Evolutionary conservation across 2,888 invertebrate genomes (phyloP).

Genomic region (Hartigia nigra): DNA sequence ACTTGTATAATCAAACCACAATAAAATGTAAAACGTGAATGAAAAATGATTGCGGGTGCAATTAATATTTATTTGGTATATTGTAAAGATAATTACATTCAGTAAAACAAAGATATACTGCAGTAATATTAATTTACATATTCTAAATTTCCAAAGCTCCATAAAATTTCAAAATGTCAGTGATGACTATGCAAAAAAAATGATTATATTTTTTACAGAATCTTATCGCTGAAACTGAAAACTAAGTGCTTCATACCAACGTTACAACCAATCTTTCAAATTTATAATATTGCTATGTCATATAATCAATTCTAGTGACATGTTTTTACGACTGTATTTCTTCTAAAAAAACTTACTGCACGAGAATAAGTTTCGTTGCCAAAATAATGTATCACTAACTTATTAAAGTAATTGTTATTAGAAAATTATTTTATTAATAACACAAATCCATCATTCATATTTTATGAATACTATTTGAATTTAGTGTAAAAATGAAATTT

Average conservation of each 20-base stretch:
- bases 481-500: background rate
- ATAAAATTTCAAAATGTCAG: background rate
- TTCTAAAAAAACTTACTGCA: background rate
- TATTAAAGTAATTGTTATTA: background rate
- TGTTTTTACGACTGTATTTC: background rate
- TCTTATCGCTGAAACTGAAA: background rate
- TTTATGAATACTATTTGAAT: too few species aligned
- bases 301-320: background rate
- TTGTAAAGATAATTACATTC: background rate
- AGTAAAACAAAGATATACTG: background rate
- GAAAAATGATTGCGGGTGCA: background rate
- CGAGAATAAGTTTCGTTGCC: background rate
- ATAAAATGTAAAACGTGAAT: background rate
- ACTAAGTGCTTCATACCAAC: background rate
- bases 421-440: background rate
- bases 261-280: background rate
- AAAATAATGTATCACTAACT: background rate
- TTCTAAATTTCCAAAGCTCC: background rate
- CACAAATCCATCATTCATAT: background rate
- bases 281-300: background rate
- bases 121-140: background rate
- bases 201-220: background rate
- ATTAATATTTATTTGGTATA: background rate
- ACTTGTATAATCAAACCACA: too few species aligned
- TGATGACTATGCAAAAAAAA: background rate